These are phyloP conservation scores for Pterocles orientalis DNA, from an alignment of 2,113 vertebrate species.

Conservation along the genomic window DNA sequence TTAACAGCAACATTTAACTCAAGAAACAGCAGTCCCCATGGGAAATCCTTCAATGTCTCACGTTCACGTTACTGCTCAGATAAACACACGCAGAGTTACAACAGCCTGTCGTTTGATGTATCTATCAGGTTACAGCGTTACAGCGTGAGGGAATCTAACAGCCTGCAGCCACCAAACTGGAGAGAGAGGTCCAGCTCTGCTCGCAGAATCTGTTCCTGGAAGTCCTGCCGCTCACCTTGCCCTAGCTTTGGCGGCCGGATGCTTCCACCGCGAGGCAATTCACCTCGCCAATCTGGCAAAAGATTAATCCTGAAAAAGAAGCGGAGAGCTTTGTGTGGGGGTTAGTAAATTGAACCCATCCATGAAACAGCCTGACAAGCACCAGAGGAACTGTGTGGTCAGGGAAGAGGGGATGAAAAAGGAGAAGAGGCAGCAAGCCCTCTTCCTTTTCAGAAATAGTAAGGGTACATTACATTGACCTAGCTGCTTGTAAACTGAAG, in stretches of 20 bases:
- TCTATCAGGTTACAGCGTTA: no score
- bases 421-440: background rate
- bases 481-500: background rate
- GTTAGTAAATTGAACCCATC: background rate
- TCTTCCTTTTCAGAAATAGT: background rate
- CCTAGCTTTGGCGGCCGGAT: background rate
- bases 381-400: background rate
- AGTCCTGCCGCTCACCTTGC: slow-evolving; percentile 39
- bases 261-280: background rate
- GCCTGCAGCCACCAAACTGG: background rate
- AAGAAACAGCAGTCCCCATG: background rate
- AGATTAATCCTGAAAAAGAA: slow-evolving; percentile 36
- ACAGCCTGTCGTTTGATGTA: background rate
- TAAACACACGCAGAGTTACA: background rate
- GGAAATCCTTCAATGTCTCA: background rate
- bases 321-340: background rate
- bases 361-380: background rate
- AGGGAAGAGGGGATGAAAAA: background rate
- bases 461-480: background rate
- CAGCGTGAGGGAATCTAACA: background rate
- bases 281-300: background rate
- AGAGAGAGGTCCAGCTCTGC: background rate
- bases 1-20: background rate
- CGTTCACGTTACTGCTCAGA: background rate
- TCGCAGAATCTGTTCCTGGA: background rate